Evolutionary conservation across 2,113 vertebrate genomes (phyloP), one percentile per base, ranked within the genome.

Genomic region (Bostrychus sinensis): DNA sequence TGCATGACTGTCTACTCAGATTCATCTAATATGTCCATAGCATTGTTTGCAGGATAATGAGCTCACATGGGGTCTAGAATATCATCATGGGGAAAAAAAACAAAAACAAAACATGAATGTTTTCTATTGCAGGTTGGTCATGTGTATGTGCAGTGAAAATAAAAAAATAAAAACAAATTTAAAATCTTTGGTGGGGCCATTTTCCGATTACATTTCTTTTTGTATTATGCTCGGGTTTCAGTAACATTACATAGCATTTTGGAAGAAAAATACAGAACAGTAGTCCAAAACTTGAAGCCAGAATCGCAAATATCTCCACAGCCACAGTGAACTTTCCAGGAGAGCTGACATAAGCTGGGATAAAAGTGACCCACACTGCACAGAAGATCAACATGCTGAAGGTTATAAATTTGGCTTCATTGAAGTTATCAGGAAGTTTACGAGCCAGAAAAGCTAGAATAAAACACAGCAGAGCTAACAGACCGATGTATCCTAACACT

Each of bases 321-420:
- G 91, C 91, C 7, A 91, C 91, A 37, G 89, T 91, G 28, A 91
- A 90, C 64, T 91, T 93, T 1, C 91, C 91, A 28, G 91, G 91
- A 39, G 91, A 91, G 66, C 92, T 93, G 65, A 91, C 78, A 78
- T 92, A 92, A 0, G 89, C 90, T 11, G 92, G 92, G 17, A 92
- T 92, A n/a, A 93, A 92, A 12, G 89, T 84, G 39, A 89, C 72
- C 91, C 92, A 93, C 0, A 92, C 91, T 4, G 88, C 84, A 70
- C 89, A 92, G 78, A 92, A 91, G 71, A 92, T 92, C 63, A 92
- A 28, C 91, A 91, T 93, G 76, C 92, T 93, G 14, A 92, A 93
- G 7, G 92, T 92, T 39, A 93, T 93, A 1, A 88, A 89, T 71
- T 92, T 91, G 25, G 91, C 91, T 60, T 92, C 92, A n/a, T 92